phyloP scores from a whole-genome alignment of 2,888 invertebrate species.

The Oscheius sp. region DNA sequence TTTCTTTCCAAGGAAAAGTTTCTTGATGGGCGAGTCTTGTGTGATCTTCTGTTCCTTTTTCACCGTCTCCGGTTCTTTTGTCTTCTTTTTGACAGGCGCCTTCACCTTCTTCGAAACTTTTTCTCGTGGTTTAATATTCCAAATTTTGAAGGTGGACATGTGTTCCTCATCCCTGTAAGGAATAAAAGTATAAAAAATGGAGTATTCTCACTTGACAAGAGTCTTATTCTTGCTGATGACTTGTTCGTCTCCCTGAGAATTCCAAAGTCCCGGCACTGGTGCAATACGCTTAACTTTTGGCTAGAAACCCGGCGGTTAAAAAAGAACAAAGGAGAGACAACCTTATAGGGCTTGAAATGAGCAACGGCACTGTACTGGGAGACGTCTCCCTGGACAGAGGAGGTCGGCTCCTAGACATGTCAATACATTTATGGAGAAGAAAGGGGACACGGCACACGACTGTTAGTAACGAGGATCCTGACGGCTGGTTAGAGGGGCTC shows the following conservation, averaged over 20 bases:
- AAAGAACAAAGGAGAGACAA: constrained; percentile 16
- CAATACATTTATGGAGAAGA: constrained; percentile 18
- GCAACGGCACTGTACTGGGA: constrained; percentile 67
- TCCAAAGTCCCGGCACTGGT: constrained; percentile 67
- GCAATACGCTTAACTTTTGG: constrained; percentile 36
- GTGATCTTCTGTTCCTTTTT: constrained; percentile 29
- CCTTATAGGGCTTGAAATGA: constrained; percentile 56
- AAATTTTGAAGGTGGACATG: constrained; percentile 35
- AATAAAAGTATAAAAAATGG: background rate
- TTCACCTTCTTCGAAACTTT: constrained; percentile 39
- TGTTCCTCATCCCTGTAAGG: constrained; percentile 38
- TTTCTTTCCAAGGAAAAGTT: constrained; percentile 28
- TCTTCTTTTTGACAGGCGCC: constrained; percentile 21
- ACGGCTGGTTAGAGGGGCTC: constrained; percentile 14
- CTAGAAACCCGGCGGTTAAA: background rate
- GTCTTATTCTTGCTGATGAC: constrained; percentile 63
- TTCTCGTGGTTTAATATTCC: constrained; percentile 32
- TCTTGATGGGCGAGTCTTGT: constrained; percentile 27
- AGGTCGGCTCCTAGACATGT: constrained; percentile 24
- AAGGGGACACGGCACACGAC: background rate
- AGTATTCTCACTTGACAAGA: constrained; percentile 52
- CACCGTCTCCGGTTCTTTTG: constrained; percentile 10
- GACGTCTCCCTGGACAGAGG: constrained; percentile 58
- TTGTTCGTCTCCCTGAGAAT: constrained; percentile 53
- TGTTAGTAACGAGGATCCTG: constrained; percentile 4